Evolutionary conservation across 53 echinoderm and acorn worm species (phyloP).

Genomic region (Hippasteria phrygiana): DNA sequence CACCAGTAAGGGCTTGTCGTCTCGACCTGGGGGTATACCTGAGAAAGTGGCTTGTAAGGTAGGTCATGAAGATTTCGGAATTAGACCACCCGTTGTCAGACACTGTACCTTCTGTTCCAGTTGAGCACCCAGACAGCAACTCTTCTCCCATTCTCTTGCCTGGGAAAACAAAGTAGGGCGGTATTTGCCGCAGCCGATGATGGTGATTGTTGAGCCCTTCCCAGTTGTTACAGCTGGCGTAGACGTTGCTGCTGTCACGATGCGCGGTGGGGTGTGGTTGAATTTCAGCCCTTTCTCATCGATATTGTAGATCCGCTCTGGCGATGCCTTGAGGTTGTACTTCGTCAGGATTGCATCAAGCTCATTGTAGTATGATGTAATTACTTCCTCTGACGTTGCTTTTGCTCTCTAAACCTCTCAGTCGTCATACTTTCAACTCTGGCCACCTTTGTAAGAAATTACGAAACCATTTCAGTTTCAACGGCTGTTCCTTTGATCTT

Average conservation of each 20-base stretch:
- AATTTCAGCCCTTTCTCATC: conserved; percentile 25
- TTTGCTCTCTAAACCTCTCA: neutral
- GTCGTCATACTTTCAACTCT: conserved; percentile 6
- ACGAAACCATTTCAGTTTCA: conserved; percentile 15
- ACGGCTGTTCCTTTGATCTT: neutral
- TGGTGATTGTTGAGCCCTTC: neutral
- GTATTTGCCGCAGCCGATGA: conserved; percentile 26
- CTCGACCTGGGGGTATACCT: conserved; percentile 2
- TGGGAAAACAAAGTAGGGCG: conserved; percentile 23
- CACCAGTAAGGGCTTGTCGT: neutral
- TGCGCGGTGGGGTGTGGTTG: neutral
- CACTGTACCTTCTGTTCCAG: conserved; percentile 13
- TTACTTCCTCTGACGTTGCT: too few relatives aligned
- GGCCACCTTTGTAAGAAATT: conserved; percentile 52
- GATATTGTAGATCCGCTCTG: conserved; percentile 32
- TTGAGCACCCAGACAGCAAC: neutral
- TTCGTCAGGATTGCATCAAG: conserved; percentile 31
- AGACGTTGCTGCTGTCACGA: neutral
- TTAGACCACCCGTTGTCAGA: conserved; percentile 16
- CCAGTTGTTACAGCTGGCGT: neutral
- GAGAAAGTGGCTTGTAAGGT: neutral
- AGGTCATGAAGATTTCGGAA: neutral
- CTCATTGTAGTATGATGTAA: conserved; percentile 26
- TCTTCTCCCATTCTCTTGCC: conserved; percentile 39
- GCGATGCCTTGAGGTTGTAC: conserved; percentile 12